A percentile compares a stretch with the other conserved stretches of the same genome.
Evolutionary conservation across 1,140 invertebrate genomes (phyloP).

Genomic region (Elymnias hypermnestra): DNA sequence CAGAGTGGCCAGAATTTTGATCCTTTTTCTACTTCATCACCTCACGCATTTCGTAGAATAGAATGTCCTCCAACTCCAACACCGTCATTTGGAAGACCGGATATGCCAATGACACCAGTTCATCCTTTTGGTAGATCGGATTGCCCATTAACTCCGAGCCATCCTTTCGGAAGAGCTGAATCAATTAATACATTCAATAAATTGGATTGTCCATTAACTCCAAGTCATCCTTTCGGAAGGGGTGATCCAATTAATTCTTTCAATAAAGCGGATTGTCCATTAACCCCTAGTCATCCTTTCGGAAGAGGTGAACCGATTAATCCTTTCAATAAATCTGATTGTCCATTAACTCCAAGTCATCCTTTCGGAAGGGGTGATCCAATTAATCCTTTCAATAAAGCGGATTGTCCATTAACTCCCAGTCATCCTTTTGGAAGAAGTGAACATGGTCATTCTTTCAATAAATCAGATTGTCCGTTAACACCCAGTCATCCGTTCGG

Average conservation of each 20-base stretch:
- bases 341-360: conserved; percentile 30
- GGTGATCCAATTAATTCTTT: conserved; percentile 29
- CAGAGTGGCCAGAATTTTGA: conserved; percentile 22
- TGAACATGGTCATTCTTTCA: conserved; percentile 33
- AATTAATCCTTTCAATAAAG: conserved; percentile 34
- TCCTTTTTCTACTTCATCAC: conserved; percentile 26
- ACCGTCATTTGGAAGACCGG: conserved; percentile 39
- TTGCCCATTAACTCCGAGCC: conserved; percentile 28
- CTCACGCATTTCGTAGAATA: conserved; percentile 24
- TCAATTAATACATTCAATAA: conserved; percentile 33
- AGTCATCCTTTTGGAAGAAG: conserved; percentile 28
- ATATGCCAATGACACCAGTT: conserved; percentile 31
- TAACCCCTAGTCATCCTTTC: conserved; percentile 31
- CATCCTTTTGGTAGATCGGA: conserved; percentile 39
- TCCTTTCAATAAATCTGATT: conserved; percentile 34
- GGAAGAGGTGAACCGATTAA: conserved; percentile 25
- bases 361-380: conserved; percentile 26
- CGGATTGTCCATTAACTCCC: conserved; percentile 29
- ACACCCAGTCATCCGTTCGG: conserved; percentile 34
- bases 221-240: conserved; percentile 31
- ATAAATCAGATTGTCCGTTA: conserved; percentile 27
- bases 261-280: conserved; percentile 28
- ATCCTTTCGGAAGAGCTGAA: conserved; percentile 27
- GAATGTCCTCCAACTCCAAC: conserved; percentile 45
- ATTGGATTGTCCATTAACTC: conserved; percentile 28